Evolutionary conservation across 2,113 vertebrate genomes (phyloP).

Genomic region (Xerus inauris): DNA sequence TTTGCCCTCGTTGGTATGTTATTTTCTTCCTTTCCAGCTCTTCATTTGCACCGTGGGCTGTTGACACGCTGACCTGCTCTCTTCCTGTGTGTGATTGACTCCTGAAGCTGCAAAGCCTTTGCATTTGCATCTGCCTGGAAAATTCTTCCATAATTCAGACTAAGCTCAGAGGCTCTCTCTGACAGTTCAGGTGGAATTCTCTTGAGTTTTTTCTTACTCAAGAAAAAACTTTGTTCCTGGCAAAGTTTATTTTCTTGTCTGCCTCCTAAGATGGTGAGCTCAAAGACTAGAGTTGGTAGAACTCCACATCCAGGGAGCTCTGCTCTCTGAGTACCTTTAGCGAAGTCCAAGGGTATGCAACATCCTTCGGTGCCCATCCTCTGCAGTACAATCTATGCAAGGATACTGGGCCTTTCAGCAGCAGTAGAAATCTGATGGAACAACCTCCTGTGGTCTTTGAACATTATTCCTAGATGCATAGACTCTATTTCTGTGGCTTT

Average conservation of each 20-base stretch:
- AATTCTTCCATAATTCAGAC: neutral
- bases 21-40: neutral
- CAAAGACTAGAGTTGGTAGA: neutral
- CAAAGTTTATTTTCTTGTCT: neutral
- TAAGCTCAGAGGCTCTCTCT: neutral
- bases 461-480: neutral
- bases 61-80: neutral
- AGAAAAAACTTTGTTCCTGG: neutral
- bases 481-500: neutral
- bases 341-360: neutral
- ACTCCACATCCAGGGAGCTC: neutral
- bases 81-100: neutral
- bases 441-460: neutral
- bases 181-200: neutral
- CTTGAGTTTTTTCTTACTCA: neutral
- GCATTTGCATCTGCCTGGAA: neutral
- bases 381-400: neutral
- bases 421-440: neutral
- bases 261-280: neutral
- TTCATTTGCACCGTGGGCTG: neutral
- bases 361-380: neutral
- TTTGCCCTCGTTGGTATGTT: too few species aligned
- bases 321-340: neutral
- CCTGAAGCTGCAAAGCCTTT: neutral
- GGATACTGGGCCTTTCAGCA: neutral